Base-by-base conservation (phyloP, 2,888 invertebrate species). In the Melinaea menophilus region DNA sequence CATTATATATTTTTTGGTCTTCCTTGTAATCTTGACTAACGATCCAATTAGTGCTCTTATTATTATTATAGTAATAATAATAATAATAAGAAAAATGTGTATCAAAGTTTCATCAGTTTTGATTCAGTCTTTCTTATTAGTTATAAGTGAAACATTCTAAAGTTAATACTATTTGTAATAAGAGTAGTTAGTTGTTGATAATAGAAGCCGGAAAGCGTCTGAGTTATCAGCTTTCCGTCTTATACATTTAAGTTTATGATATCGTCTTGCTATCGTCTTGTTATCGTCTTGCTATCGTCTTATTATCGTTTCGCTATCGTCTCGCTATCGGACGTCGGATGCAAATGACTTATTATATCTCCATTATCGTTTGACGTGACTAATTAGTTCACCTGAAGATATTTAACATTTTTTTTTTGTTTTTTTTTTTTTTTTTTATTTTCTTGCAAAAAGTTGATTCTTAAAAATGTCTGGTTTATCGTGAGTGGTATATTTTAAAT, bases 311-410 rank as follows among this genome's bases (percentile, higher is more conserved):
- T 22, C 22, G 22, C 22, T 22, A 22, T 22, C 22, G 22, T 22
- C n/a, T n/a, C n/a, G n/a, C 55, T 47, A 55, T 34, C 31, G 12
- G 48, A 59, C 45, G 47, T 46, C 41, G 9, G 41, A 60, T 55
- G 77, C 74, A 71, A 77, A 82, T 84, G 79, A 81, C 83, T 86
- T 79, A 85, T 86, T 80, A 79, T 79, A 80, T 79, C 78, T 80
- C 78, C 81, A 84, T 86, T 84, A 75, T 64, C 76, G 61, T 75
- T 75, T 81, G 85, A 85, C 84, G 80, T 86, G 85, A 86, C 81
- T 86, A 86, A 88, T 86, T 81, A 85, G 79, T 79, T 73, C 76
- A 75, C 76, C 75, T 76, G 74, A 77, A 73, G 77, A 75, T 79
- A 65, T 82, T 79, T 79, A 76, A 80, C 80, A 78, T 45, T 81